Conservation (phyloP, 2,797 vertebrate genomes). For the Strix occidentalis region DNA sequence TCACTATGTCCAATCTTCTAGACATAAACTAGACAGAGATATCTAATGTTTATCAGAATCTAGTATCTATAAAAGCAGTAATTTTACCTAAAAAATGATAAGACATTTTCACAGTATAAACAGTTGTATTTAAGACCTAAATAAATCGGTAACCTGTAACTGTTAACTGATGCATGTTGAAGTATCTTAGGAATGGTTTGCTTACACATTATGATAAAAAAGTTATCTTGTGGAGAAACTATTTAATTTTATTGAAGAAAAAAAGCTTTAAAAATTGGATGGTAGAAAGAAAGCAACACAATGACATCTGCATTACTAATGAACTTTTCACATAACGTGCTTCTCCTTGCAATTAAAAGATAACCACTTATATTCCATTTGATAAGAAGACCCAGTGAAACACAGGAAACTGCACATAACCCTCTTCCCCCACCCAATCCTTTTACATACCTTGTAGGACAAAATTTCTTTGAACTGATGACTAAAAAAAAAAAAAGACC, state of each 20-base stretch:
- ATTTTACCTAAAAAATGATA: neutral
- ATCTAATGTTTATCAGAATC: neutral
- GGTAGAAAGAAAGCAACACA: neutral
- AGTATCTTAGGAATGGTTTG: neutral
- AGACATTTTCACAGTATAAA: neutral
- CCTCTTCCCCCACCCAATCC: neutral
- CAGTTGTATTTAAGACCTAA: neutral
- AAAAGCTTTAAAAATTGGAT: neutral
- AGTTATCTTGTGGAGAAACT: neutral
- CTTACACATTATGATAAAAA: neutral
- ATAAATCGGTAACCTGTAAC: neutral
- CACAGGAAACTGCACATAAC: neutral
- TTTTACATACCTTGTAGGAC: slow-evolving; percentile 80
- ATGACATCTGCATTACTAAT: neutral
- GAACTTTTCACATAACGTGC: neutral
- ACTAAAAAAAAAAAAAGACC: slow-evolving; percentile 68
- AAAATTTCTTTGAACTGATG: slow-evolving; percentile 77
- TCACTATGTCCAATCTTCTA: neutral
- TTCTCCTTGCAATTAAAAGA: neutral
- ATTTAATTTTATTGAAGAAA: neutral
- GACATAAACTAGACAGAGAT: neutral
- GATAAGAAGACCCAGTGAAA: neutral
- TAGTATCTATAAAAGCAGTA: neutral
- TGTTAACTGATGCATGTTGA: neutral
- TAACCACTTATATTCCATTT: neutral